Evolutionary conservation across 2,113 vertebrate species (phyloP), one percentile per base, ranked within the genome.

Genomic region (Dasyurus viverrinus): DNA sequence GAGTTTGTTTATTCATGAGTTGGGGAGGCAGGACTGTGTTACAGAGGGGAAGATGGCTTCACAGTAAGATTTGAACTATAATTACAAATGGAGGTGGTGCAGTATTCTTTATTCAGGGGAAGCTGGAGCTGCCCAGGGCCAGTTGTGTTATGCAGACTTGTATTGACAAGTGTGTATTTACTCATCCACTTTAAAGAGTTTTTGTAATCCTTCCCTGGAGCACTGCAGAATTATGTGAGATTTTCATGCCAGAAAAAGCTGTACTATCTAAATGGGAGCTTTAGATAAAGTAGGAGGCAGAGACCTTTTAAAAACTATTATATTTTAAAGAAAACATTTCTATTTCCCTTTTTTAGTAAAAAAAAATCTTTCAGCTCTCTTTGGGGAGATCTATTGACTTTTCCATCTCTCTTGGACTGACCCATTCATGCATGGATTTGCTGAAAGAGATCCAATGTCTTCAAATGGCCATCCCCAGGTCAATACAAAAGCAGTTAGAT

Each of bases 161-260:
- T 84, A 84, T 84, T 84, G 68, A 84, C 68, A 84, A 84, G 68
- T 42, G 68, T 84, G 68, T 84, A 84, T 84, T 84, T 84, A 84
- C 68, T 84, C 19, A 42, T 84, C 68, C 68, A 84, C 68, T 84
- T 84, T 84, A 84, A 84, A 84, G 68, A 84, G 68, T 84, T 84
- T 84, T 42, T 84, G 68, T 84, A 84, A 84, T 84, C 68, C 68
- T 84, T 42, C 68, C 68, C 68, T 8, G 68, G 68, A 84, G 68
- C 68, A 42, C 68, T 84, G 68, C 68, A 84, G 68, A 84, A 84
- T 84, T 84, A n/a, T 84, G n/a, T 84, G 68, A 84, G 68, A 42
- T 23, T 76, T 84, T 42, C 68, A 84, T 84, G 68, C 68, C 68
- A 84, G 68, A 84, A 42, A 84, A 84, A n/a, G 68, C 68, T 42